Evolutionary conservation across 2,888 invertebrate genomes (phyloP).

Genomic region (Daptonema setosum): DNA sequence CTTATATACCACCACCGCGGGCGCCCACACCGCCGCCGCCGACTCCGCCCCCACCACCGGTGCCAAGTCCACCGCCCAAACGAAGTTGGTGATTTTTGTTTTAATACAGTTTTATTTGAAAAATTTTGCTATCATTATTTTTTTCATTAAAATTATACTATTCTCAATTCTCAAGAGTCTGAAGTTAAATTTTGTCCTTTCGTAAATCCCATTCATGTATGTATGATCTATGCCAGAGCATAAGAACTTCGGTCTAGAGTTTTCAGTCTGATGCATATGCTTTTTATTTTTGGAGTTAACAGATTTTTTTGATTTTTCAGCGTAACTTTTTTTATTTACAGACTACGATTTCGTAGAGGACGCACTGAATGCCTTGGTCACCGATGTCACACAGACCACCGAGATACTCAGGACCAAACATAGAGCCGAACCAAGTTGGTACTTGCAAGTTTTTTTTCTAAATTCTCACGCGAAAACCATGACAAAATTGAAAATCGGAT

Average conservation of each 20-base stretch:
- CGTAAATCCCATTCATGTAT: no score
- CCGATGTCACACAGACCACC: conserved; percentile 25
- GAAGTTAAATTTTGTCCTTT: no score
- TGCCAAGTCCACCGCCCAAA: background rate
- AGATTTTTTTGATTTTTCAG: background rate
- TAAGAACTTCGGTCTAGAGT: no score
- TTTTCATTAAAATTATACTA: no score
- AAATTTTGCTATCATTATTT: background rate
- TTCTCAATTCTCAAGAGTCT: no score
- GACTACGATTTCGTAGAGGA: conserved; percentile 15
- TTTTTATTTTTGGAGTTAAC: background rate
- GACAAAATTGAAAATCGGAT: background rate
- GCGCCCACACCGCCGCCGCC: background rate
- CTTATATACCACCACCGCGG: background rate
- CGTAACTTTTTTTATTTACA: background rate
- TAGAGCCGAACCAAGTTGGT: background rate
- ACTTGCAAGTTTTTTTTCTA: background rate
- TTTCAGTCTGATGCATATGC: no score
- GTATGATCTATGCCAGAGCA: no score
- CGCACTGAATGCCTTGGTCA: conserved; percentile 25
- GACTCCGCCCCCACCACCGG: background rate
- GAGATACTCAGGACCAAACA: conserved; percentile 16
- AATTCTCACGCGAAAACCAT: no score
- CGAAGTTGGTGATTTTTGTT: background rate
- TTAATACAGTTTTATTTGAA: background rate